Evolutionary conservation across 2,888 invertebrate genomes (phyloP).

Genomic region (Drosophila cracens): DNA sequence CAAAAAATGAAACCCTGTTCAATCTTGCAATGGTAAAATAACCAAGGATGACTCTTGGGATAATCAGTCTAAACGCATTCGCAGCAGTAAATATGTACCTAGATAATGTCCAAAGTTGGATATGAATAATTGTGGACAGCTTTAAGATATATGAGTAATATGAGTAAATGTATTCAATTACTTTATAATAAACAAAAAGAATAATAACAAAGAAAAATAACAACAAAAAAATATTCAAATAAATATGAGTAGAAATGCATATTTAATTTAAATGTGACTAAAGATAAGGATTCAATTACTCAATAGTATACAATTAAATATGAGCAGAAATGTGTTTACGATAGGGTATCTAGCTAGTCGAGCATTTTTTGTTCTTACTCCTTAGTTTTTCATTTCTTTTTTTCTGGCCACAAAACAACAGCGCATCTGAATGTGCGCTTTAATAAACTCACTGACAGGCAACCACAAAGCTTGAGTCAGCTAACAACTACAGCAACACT

Average conservation of each 20-base stretch:
- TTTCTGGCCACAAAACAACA: conserved; percentile 25
- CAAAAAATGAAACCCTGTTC: not conserved
- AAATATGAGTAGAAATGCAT: not conserved
- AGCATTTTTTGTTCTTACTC: conserved; percentile 13
- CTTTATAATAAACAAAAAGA: not conserved
- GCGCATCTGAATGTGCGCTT: conserved; percentile 66
- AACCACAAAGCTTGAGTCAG: conserved; percentile 51
- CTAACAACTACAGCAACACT: conserved; percentile 40
- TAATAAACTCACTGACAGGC: conserved; percentile 56
- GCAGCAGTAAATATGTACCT: not conserved
- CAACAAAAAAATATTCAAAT: not conserved
- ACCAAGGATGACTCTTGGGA: not conserved
- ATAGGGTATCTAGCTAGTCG: conserved; percentile 28
- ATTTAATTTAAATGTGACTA: not conserved
- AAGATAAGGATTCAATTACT: not conserved
- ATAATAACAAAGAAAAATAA: not conserved
- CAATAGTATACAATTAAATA: not conserved
- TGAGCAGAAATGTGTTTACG: not conserved
- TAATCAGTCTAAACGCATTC: not conserved
- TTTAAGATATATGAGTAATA: not conserved
- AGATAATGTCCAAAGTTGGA: not conserved
- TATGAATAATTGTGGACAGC: not conserved
- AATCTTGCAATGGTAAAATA: not conserved
- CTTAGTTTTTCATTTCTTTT: conserved; percentile 24
- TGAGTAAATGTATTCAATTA: not conserved